Base-by-base conservation (phyloP, 2,113 vertebrate species). In the Glareola pratincola region DNA sequence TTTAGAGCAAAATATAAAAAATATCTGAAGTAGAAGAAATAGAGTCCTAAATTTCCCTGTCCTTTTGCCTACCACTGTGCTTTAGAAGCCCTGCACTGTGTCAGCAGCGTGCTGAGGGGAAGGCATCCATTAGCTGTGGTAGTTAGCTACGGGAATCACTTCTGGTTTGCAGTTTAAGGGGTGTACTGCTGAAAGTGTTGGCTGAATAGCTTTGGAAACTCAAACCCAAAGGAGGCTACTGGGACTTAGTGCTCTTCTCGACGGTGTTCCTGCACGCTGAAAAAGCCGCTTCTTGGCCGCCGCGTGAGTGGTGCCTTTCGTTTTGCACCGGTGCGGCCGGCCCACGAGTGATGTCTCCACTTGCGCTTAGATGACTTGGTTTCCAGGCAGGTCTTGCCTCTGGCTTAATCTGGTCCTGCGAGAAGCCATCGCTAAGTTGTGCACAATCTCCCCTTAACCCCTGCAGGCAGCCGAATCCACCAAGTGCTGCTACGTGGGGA, bases 401-500 rank as follows among this genome's bases (percentile, higher is more conserved):
- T 57, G 64, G 48, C 32, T 54, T 85, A 36, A 59, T 41, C 26
- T 2, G 3, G 26, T 45, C 22, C 32, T 43, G 9, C 0, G 4
- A 30, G 41, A 47, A 50, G 18, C 26, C 10, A 8, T 32, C 27
- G 16, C 14, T 24, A 45, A 50, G 3, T 22, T 50, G 6, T 19
- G 34, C 5, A 10, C 37, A 78, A 4, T 15, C 19, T 34, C 39
- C 57, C 36, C 48, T 34, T 20, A 26, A 53, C 8, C 3, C 22
- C n/a, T 4, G 2, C 29, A 12, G 45, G 54, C 57, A 72, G 57
- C 43, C 5, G 21, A 45, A 73, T 29, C 51, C 26, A 16, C 4
- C 37, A 29, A 4, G 8, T 6, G 4, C n/a, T 50, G 71, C 34
- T 0, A 0, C 1, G 0, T n/a, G 50, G 21, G 47, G 47, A 32